phyloP scores from a whole-genome alignment of 2,888 invertebrate genomes.

The Aplocera efformata region DNA sequence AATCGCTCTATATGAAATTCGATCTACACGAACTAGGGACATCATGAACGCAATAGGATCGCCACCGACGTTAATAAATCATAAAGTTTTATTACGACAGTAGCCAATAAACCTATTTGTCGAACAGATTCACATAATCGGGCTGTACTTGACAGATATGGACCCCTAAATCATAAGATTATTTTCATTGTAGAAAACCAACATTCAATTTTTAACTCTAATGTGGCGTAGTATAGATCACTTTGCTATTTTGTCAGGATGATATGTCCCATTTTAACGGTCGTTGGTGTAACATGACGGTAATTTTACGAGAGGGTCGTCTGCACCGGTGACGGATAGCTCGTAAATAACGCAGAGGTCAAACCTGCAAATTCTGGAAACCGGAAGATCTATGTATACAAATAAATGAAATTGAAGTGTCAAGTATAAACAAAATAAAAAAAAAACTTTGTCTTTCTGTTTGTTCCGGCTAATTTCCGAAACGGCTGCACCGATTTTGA shows the following conservation, averaged over 20 bases:
- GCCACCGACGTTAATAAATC: conserved; percentile 57
- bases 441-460: no score
- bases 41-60: conserved; percentile 43
- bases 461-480: no score
- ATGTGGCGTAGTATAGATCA: conserved; percentile 21
- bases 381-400: neutral
- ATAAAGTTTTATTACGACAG: conserved; percentile 62
- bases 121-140: conserved; percentile 69
- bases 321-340: conserved; percentile 44
- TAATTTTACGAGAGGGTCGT: conserved; percentile 55
- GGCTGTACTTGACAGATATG: conserved; percentile 62
- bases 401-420: no score
- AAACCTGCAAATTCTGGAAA: conserved; percentile 30
- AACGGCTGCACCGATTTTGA: no score
- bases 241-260: conserved; percentile 8
- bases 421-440: no score
- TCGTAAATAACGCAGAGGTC: conserved; percentile 45
- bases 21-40: conserved; percentile 39
- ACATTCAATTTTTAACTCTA: conserved; percentile 33
- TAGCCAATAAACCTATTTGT: conserved; percentile 76
- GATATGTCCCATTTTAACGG: conserved; percentile 39
- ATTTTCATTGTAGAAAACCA: conserved; percentile 54
- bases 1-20: conserved; percentile 27
- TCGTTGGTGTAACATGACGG: conserved; percentile 47
- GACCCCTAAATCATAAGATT: conserved; percentile 63